Base-by-base conservation (phyloP, 2,797 vertebrate species). In the Lycodopsis pacificus region DNA sequence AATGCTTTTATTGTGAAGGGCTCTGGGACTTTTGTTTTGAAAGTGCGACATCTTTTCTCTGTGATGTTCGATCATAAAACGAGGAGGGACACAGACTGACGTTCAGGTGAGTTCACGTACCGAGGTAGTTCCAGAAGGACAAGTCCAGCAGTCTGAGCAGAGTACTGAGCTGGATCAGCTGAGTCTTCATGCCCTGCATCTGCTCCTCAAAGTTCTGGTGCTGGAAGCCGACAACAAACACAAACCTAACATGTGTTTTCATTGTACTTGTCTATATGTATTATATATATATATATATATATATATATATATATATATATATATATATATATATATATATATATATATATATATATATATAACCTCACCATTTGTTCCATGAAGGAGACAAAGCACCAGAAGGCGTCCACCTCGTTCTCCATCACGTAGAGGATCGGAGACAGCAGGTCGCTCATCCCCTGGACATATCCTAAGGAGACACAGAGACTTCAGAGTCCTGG, bases 161-260 rank as follows among this genome's bases (percentile, higher is more conserved):
- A 25, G 96, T 94, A 77, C 97, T 97, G 89, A 99, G 96, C 58
- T 99, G 97, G 83, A 98, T 95, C 88, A 99, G 93, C 90, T 98
- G 97, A 12, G 95, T 97, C 95, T 99, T 98, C 98, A 99, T 99
- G 53, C 97, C 97, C 93, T 97, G 96, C 97, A 99, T 99, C 95
- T 98, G 97, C 89, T 99, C 98, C 95, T 99, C 97, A 87, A 99
- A 99, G 95, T 99, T 98, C 82, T 97, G 96, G 90, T 98, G 98
- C 98, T 99, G 88, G 74, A 74, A 81, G 76, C 13, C 15, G 19
- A 67, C n/a, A 77, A 79, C 12, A 73, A 22, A 53, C 4, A 38
- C 14, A 17, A 44, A 15, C 14, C 42, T 32, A 6, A 44, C 42
- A 5, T 1, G 17, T 3, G 44, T 46, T 6, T 46, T 7, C 44